phyloP scores from a whole-genome alignment of 1,140 invertebrate species.

The Bombus confusus region DNA sequence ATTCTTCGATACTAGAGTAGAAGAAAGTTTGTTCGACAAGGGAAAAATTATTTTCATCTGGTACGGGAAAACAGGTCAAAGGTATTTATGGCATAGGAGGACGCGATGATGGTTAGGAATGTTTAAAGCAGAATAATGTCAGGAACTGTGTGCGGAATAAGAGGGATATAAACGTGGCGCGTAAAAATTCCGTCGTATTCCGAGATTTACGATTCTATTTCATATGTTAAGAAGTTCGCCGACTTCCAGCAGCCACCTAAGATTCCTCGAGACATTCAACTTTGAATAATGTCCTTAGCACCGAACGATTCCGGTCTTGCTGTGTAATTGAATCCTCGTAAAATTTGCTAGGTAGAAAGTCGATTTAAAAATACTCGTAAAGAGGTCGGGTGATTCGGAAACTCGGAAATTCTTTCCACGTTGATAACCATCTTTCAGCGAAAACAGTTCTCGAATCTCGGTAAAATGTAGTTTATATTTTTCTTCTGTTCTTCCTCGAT shows the following conservation, averaged over 20 bases:
- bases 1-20: no score
- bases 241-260: not conserved
- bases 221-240: not conserved
- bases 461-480: not conserved
- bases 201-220: conserved; percentile 2
- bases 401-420: no score
- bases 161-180: not conserved
- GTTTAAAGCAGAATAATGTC: not conserved
- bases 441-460: no score
- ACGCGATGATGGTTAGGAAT: not conserved
- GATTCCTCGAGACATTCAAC: not conserved
- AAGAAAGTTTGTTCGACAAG: no score
- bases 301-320: not conserved
- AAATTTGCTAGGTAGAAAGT: not conserved
- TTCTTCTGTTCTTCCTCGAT: not conserved
- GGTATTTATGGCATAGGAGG: not conserved
- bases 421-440: no score
- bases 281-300: not conserved
- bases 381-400: no score
- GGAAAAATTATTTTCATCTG: not conserved
- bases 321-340: not conserved
- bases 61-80: not conserved
- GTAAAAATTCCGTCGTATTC: not conserved
- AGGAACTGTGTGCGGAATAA: not conserved
- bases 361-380: no score